Conservation (phyloP, 1,140 invertebrate genomes). For the Harpegnathos saltator region DNA sequence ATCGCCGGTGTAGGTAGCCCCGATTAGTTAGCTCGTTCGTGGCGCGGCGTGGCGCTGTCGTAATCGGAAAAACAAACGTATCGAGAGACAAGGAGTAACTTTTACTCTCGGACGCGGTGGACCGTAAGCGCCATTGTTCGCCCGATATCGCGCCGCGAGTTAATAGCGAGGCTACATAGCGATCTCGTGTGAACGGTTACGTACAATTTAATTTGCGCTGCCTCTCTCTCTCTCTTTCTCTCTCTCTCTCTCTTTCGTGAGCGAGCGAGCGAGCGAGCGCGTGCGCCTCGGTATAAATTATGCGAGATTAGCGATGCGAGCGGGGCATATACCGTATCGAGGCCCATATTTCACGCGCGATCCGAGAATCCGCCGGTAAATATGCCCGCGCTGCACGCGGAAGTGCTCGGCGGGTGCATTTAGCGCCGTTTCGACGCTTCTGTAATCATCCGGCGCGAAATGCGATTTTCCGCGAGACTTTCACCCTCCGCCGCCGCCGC, state of each 20-base stretch:
- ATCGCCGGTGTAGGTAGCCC: not conserved
- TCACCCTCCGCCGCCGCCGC: conserved; percentile 29
- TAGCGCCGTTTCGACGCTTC: conserved; percentile 45
- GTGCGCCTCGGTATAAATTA: conserved; percentile 44
- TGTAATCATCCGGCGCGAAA: conserved; percentile 44
- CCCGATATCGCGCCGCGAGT: conserved; percentile 8
- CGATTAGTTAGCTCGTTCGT: conserved; percentile 4
- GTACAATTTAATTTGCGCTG: conserved; percentile 40
- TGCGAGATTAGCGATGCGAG: conserved; percentile 29
- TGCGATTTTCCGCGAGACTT: conserved; percentile 41
- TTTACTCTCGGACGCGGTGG: conserved; percentile 32
- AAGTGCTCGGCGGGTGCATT: conserved; percentile 18
- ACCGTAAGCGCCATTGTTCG: conserved; percentile 35
- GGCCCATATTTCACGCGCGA: conserved; percentile 48
- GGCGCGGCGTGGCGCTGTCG: not conserved
- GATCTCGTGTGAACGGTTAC: conserved; percentile 22
- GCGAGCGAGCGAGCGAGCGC: not conserved
- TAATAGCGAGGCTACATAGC: conserved; percentile 18
- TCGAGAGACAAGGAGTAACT: conserved; percentile 19
- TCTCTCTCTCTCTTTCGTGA: conserved; percentile 1
- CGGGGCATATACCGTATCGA: conserved; percentile 23
- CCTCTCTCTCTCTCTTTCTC: no score
- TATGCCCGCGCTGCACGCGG: not conserved
- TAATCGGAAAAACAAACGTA: conserved; percentile 33
- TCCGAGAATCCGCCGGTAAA: conserved; percentile 42